Evolutionary conservation across 1,140 invertebrate species (phyloP).

Genomic region (Aphidius gifuensis): DNA sequence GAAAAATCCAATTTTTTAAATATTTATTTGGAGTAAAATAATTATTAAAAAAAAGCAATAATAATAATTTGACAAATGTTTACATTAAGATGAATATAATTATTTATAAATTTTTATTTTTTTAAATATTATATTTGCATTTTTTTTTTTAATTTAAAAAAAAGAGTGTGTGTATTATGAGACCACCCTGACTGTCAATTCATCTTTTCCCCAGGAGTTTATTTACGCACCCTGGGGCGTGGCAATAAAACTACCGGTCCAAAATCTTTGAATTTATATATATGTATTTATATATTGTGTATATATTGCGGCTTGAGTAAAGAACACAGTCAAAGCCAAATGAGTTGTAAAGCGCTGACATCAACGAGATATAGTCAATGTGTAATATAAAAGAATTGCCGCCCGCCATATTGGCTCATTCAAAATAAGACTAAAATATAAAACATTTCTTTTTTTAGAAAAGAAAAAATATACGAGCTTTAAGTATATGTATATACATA

Average conservation of each 20-base stretch:
- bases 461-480: too few species aligned
- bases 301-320: background rate
- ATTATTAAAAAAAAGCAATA: too few species aligned
- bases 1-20: too few species aligned
- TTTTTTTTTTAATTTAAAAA: too few species aligned
- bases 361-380: constrained; percentile 3
- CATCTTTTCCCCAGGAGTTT: constrained; percentile 26
- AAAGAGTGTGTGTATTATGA: background rate
- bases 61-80: too few species aligned
- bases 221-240: constrained; percentile 33
- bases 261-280: constrained; percentile 1
- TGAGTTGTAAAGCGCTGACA: constrained; percentile 36
- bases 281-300: background rate
- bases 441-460: too few species aligned
- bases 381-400: constrained; percentile 11
- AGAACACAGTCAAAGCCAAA: constrained; percentile 24
- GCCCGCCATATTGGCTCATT: background rate
- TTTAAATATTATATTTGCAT: too few species aligned
- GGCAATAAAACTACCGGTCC: constrained; percentile 32
- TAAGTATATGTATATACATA: too few species aligned
- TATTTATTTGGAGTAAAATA: too few species aligned
- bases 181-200: constrained; percentile 21
- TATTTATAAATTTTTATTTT: too few species aligned
- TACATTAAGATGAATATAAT: too few species aligned
- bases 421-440: too few species aligned